Percentiles rank a stretch among this genome's conserved stretches.
phyloP scores from a whole-genome alignment of 2,888 invertebrate species.

The Thysanoteuthis rhombus region DNA sequence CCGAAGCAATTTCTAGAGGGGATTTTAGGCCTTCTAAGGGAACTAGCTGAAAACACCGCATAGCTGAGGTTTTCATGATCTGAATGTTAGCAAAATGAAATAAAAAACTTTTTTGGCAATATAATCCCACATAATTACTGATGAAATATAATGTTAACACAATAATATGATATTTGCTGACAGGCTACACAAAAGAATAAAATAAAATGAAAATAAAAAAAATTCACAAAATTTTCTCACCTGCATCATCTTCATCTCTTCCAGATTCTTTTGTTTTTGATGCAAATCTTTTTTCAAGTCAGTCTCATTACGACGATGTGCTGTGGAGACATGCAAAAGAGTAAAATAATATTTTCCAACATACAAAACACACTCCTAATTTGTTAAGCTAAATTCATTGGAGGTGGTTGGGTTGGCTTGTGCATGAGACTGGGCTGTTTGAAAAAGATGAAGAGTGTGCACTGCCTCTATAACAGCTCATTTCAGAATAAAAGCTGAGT shows the following conservation, averaged over 20 bases:
- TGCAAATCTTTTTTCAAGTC: not conserved
- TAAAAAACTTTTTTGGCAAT: not conserved
- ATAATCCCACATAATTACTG: not conserved
- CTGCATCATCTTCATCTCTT: not conserved
- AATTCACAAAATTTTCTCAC: not conserved
- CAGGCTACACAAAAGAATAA: too few relatives aligned
- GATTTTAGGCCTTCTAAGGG: too few relatives aligned
- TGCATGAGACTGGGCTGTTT: too few relatives aligned
- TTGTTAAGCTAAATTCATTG: not conserved
- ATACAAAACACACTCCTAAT: not conserved
- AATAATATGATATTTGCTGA: too few relatives aligned
- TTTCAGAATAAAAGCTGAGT: too few relatives aligned
- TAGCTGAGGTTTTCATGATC: too few relatives aligned
- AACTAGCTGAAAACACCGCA: too few relatives aligned
- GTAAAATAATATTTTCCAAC: not conserved
- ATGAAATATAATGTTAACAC: not conserved
- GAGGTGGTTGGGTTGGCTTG: too few relatives aligned
- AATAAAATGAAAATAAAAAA: too few relatives aligned
- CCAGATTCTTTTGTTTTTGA: not conserved
- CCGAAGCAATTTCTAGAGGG: too few relatives aligned
- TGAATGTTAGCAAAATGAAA: not conserved
- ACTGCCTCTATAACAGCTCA: too few relatives aligned
- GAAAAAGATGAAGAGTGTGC: too few relatives aligned
- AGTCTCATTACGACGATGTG: not conserved
- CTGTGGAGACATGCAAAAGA: not conserved